Evolutionary conservation across 2,888 invertebrate genomes (phyloP), one percentile per base, ranked within the genome.

Genomic region (Eumacrocentrus americanus): DNA sequence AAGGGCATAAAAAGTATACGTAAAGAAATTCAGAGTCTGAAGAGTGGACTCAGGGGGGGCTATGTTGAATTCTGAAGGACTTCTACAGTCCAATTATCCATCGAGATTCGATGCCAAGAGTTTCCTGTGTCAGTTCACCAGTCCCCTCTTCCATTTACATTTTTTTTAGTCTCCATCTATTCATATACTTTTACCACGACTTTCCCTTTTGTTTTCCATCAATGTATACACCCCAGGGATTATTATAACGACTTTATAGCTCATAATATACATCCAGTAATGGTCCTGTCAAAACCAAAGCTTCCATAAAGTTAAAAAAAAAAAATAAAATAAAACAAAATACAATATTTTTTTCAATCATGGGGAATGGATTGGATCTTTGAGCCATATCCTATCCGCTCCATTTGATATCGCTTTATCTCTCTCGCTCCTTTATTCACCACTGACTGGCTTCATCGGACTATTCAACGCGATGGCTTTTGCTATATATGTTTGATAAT

Each of bases 401-500:
- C n/a, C n/a, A n/a, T n/a, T n/a, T n/a, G n/a, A n/a, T n/a, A n/a
- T n/a, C n/a, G n/a, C n/a, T n/a, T n/a, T 54, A 47, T 47, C 38
- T 37, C 56, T 37, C 47, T 47, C 20, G 22, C 37, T 37, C 47
- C n/a, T 35, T 12, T 34, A 48, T 48, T 34, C 25, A 60, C 54
- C 47, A 38, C 25, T 48, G n/a, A n/a, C n/a, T n/a, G n/a, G n/a
- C n/a, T n/a, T n/a, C n/a, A n/a, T n/a, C n/a, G n/a, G n/a, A n/a
- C n/a, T n/a, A n/a, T n/a, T n/a, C n/a, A n/a, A n/a, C 25, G 50
- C 47, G 34, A 57, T 47, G 48, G 48, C n/a, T 54, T 18, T 52
- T 55, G 42, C 37, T 37, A 16, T 59, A 48, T 51, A 52, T 35
- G 54, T 73, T 74, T 73, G 73, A 74, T 75, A 75, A 75, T 75